Evolutionary conservation across 2,888 invertebrate species (phyloP).

Genomic region (Tetramorium bicarinatum): DNA sequence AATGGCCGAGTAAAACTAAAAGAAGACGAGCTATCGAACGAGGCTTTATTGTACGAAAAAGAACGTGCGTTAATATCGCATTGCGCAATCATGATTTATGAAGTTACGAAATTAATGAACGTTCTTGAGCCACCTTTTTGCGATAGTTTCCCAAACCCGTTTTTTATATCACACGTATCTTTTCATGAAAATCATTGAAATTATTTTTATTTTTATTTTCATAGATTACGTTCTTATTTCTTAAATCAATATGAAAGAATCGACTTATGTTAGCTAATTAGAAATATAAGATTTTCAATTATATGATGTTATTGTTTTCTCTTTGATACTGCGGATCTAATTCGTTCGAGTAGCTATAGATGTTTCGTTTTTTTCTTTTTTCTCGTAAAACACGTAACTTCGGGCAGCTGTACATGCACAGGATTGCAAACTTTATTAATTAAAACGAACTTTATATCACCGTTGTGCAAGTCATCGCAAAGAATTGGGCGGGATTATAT

Average conservation of each 20-base stretch:
- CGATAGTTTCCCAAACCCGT: neutral
- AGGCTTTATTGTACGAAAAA: conserved; percentile 5
- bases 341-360: neutral
- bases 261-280: neutral
- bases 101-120: conserved; percentile 18
- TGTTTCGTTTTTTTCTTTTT: neutral
- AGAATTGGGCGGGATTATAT: conserved; percentile 13
- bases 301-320: neutral
- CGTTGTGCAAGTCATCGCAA: neutral
- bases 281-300: neutral
- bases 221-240: neutral
- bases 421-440: conserved; percentile 36
- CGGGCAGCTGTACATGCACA: neutral
- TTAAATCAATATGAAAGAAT: neutral
- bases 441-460: conserved; percentile 29
- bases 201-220: conserved; percentile 7
- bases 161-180: neutral
- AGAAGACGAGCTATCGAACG: conserved; percentile 25
- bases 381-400: neutral
- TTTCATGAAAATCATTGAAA: neutral
- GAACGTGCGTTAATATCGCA: neutral
- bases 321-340: neutral
- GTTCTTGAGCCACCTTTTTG: conserved; percentile 21
- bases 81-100: conserved; percentile 28
- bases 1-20: neutral